Evolutionary conservation across 2,888 invertebrate genomes (phyloP).

Genomic region (Heliconius charithonia): DNA sequence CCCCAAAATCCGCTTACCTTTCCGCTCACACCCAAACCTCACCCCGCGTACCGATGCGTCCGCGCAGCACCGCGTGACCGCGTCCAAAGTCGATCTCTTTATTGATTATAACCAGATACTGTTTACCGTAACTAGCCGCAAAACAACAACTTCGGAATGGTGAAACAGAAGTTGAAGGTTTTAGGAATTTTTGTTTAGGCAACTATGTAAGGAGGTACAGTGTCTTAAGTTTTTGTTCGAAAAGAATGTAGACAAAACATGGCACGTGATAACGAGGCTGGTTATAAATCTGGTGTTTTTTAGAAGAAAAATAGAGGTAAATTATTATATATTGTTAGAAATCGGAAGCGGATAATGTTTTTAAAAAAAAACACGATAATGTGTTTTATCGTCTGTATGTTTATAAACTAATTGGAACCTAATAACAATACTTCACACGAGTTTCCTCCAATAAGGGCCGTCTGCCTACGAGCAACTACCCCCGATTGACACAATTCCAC

Average conservation of each 20-base stretch:
- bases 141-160: slow-evolving; percentile 52
- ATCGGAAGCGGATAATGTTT: too few species aligned
- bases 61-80: slow-evolving; percentile 75
- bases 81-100: slow-evolving; percentile 75
- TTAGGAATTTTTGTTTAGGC: slow-evolving; percentile 20
- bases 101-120: slow-evolving; percentile 77
- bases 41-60: slow-evolving; percentile 75
- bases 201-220: background rate
- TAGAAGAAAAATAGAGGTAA: background rate
- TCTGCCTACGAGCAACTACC: too few species aligned
- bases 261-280: slow-evolving; percentile 6
- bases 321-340: background rate
- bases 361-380: too few species aligned
- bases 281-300: background rate
- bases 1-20: background rate
- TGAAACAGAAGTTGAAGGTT: slow-evolving; percentile 37
- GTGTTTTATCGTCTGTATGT: too few species aligned
- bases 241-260: slow-evolving; percentile 16
- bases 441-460: too few species aligned
- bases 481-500: too few species aligned
- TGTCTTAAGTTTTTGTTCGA: background rate
- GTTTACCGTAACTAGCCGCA: slow-evolving; percentile 63
- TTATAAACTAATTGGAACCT: too few species aligned
- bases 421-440: too few species aligned
- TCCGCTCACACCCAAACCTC: slow-evolving; percentile 46